Base-by-base conservation (phyloP, 2,113 vertebrate species). In the Conger conger region DNA sequence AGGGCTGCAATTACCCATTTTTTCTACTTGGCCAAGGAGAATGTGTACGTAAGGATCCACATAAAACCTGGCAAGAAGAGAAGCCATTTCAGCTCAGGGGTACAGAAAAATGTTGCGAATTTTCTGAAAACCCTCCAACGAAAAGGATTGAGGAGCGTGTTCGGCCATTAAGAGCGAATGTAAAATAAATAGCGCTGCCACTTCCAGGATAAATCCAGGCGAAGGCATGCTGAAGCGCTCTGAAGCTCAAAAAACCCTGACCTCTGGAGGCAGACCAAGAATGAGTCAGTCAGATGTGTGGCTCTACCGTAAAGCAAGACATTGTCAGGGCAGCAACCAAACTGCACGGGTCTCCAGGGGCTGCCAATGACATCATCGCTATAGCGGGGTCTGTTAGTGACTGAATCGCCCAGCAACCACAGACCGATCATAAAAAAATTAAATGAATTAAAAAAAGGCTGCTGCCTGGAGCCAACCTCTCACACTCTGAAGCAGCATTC, bases 241-340 rank as follows among this genome's bases (percentile, higher is more conserved):
- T 86, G 86, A 88, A 83, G 84, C 80, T 85, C 84, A 30, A 89
- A 88, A 89, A 86, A 18, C 45, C 80, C 37, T 91, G 89, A 93
- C 90, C 90, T 91, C 86, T 92, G 89, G 87, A 91, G 86, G 86
- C 82, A 85, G 87, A 88, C 91, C 87, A 92, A 88, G 87, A 91
- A 88, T 88, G 84, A 90, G 91, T 88, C 88, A 90, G 88, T 89
- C 87, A 87, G 85, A 89, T 84, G 91, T 76, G 86, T 80, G 82
- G 83, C 88, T 88, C 81, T 42, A 84, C 80, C 57, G 87, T 88
- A 86, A 86, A 89, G 91, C 90, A 92, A 93, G 90, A 88, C 89
- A 86, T 76, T 54, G 88, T 88, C 90, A 90, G 83, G 37, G 82
- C 79, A 73, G n/a, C 30, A 40, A 38, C 68, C 68, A 76, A 17